A percentile compares a stretch with the other conserved stretches of the same genome.
Evolutionary conservation across 2,888 invertebrate species (phyloP).

Genomic region (Crioceris asparagi): DNA sequence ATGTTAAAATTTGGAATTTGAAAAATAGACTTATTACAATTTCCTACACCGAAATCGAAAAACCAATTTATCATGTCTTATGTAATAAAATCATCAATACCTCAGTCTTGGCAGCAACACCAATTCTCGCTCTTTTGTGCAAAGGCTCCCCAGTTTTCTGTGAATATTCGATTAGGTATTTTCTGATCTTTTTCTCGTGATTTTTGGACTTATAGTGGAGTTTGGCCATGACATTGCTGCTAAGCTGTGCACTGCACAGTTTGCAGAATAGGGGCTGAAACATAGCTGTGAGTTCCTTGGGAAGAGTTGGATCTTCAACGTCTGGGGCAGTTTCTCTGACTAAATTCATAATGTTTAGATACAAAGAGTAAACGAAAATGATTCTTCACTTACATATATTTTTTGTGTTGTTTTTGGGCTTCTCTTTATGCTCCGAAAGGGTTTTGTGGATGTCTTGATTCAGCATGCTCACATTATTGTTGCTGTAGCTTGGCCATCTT

Average conservation of each 20-base stretch:
- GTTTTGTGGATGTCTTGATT: conserved; percentile 20
- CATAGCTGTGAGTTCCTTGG: conserved; percentile 37
- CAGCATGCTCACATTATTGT: background rate
- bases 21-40: no score
- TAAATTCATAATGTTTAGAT: conserved; percentile 19
- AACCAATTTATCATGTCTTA: no score
- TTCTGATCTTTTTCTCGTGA: conserved; percentile 42
- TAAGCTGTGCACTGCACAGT: conserved; percentile 39
- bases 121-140: conserved; percentile 29
- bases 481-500: background rate
- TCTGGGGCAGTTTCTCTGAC: conserved; percentile 29
- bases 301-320: conserved; percentile 31
- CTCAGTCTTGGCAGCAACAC: conserved; percentile 14
- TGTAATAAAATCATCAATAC: no score
- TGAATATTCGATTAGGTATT: conserved; percentile 38
- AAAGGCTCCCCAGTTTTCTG: conserved; percentile 36
- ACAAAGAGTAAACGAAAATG: no score
- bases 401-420: conserved; percentile 22
- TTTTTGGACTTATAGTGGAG: conserved; percentile 45
- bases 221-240: conserved; percentile 39
- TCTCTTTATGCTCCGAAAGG: conserved; percentile 21
- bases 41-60: no score
- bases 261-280: conserved; percentile 43
- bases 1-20: no score
- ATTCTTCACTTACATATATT: conserved; percentile 25